Base-by-base conservation (phyloP, 2,113 vertebrate genomes). In the Pterocles burchelli region DNA sequence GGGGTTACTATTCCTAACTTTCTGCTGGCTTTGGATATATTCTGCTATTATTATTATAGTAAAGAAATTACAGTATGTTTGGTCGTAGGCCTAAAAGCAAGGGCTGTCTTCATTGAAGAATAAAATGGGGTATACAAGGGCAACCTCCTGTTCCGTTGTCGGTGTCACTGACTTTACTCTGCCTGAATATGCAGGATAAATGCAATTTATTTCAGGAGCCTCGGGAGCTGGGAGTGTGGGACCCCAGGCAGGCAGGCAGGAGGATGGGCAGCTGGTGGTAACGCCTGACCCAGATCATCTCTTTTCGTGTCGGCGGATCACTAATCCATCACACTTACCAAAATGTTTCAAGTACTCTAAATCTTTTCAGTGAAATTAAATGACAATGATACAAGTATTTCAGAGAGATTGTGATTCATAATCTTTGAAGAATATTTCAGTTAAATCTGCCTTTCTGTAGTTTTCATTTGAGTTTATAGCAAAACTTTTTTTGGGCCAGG, bases 251-350 rank as follows among this genome's bases (percentile, higher is more conserved):
- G 72, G 43, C 41, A 54, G 79, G 57, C n/a, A 52, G 52, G 36
- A 73, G 19, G 10, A 48, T 0, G 10, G 57, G 61, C 80, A 62
- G 45, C 72, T 36, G 71, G 45, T 38, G 68, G 58, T 66, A 66
- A 28, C 1, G 17, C 59, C 75, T 80, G 68, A 65, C 72, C 83
- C 70, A 45, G 2, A n/a, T 61, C 0, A 0, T 51, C 58, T 75
- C 54, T 1, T 41, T 67, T 52, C 0, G 0, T 83, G 54, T 43
- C 16, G 4, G 31, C 1, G 2, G 28, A 52, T 93, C 77, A 12
- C 57, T 72, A 17, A 62, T 70, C 71, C 66, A 33, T 89, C 91
- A 19, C 18, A 43, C 74, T 38, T 61, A 18, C 45, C 46, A 49
- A 62, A 83, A 34, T 67, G 77, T 43, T 90, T 94, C 62, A 86